phyloP scores from a whole-genome alignment of 1,140 invertebrate genomes.

The Uloborus diversus region DNA sequence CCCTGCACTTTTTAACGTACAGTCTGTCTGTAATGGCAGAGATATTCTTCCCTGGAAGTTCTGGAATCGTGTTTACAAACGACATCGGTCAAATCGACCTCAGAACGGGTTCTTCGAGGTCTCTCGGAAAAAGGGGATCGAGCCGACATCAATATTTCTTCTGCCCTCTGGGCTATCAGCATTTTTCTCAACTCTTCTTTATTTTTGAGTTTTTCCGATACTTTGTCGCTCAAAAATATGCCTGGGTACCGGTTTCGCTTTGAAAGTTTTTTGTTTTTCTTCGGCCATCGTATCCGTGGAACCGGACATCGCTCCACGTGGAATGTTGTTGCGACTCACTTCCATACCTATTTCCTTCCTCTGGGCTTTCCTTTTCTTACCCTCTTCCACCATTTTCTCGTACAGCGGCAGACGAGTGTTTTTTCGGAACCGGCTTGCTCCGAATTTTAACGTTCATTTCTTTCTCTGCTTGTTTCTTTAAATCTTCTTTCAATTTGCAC shows the following conservation, averaged over 20 bases:
- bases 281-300: neutral
- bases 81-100: neutral
- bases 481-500: conserved; percentile 14
- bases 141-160: conserved; percentile 19
- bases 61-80: neutral
- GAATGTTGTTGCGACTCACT: too few relatives aligned
- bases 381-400: conserved; percentile 6
- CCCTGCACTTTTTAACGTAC: conserved; percentile 21
- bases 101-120: neutral
- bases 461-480: conserved; percentile 6
- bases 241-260: conserved; percentile 42
- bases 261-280: neutral
- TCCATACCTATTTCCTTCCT: conserved; percentile 22
- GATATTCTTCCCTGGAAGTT: conserved; percentile 4
- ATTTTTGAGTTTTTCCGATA: conserved; percentile 24
- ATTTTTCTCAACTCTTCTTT: conserved; percentile 33
- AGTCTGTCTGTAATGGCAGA: conserved; percentile 19
- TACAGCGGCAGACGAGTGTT: conserved; percentile 32
- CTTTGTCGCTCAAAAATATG: conserved; percentile 13
- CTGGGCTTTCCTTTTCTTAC: conserved; percentile 22
- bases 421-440: conserved; percentile 32
- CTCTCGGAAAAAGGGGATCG: conserved; percentile 25
- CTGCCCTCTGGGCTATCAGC: conserved; percentile 24
- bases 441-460: conserved; percentile 11
- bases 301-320: too few relatives aligned